Evolutionary conservation across 1,140 invertebrate species (phyloP), one percentile per base, ranked within the genome.

Genomic region (Heliothis subflexa): DNA sequence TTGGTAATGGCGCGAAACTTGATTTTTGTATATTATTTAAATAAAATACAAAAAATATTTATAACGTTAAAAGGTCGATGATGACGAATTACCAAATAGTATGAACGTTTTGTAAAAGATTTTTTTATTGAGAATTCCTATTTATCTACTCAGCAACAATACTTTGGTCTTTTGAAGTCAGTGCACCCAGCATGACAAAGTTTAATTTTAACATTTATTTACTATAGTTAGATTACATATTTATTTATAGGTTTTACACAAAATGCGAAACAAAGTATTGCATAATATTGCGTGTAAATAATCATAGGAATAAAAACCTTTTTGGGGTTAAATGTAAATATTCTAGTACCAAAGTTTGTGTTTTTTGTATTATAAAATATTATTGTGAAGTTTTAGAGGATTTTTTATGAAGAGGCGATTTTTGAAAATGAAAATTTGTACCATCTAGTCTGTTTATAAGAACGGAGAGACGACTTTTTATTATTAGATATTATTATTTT

Each of bases 241-340:
- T 79, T 80, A 62, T 78, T 72, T 49, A 59, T 80, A 79, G 70
- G 49, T 59, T 54, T 74, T 82, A 74, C 74, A 81, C 79, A 76
- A 79, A 49, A 80, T 77, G 47, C 72, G 77, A 80, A 78, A 80
- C 82, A 85, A 82, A 85, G 81, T 85, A 84, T 83, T 78, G 85
- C 86, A 83, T 85, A 87, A 85, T 87, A 84, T 79, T 75, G 78
- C n/a, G 18, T 82, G 80, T 84, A 82, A 78, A 81, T 86, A 81
- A 62, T 73, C 73, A 61, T 76, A 55, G 18, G 7, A 61, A 71
- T 66, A 18, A 54, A 62, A 57, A 47, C 13, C 49, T 18, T 70
- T 70, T 70, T 70, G 64, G 64, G 64, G 78, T 70, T 79, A 74
- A 79, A 76, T 83, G 80, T 52, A 79, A 76, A 64, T 68, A 74